Evolutionary conservation across 2,113 vertebrate species (phyloP).

Genomic region (Siniperca chuatsi): DNA sequence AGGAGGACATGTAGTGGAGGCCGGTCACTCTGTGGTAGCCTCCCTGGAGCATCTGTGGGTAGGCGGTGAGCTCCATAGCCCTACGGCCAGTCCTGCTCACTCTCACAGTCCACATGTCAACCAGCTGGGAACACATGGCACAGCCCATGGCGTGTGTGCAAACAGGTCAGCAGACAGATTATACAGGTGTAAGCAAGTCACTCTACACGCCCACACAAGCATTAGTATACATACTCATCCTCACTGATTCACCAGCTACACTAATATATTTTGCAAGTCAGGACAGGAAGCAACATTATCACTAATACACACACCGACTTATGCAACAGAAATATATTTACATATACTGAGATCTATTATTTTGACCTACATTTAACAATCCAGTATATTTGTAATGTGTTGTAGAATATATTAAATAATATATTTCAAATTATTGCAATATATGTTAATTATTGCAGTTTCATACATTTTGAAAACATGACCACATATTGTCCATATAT

Average conservation of each 20-base stretch:
- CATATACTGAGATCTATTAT: neutral
- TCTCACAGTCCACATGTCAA: conserved; percentile 78
- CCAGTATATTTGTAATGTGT: neutral
- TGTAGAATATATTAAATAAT: neutral
- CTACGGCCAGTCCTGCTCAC: conserved; percentile 48
- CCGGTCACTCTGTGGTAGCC: conserved; percentile 76
- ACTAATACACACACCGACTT: neutral
- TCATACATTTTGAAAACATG: neutral
- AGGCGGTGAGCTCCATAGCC: conserved; percentile 73
- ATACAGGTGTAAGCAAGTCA: conserved; percentile 17
- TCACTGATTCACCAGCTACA: neutral
- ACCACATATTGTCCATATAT: neutral
- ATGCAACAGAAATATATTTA: neutral
- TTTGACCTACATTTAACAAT: neutral
- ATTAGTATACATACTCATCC: neutral
- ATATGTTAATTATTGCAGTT: neutral
- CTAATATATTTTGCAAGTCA: neutral
- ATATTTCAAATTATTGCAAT: neutral
- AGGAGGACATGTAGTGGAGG: conserved; percentile 79
- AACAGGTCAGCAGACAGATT: neutral
- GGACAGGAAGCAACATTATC: neutral
- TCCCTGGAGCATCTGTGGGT: conserved; percentile 64
- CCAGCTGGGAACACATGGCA: conserved; percentile 79
- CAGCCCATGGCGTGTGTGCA: conserved; percentile 69
- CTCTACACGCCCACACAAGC: neutral